Evolutionary conservation across 1,140 invertebrate species (phyloP).

Genomic region (Callitettix versicolor): DNA sequence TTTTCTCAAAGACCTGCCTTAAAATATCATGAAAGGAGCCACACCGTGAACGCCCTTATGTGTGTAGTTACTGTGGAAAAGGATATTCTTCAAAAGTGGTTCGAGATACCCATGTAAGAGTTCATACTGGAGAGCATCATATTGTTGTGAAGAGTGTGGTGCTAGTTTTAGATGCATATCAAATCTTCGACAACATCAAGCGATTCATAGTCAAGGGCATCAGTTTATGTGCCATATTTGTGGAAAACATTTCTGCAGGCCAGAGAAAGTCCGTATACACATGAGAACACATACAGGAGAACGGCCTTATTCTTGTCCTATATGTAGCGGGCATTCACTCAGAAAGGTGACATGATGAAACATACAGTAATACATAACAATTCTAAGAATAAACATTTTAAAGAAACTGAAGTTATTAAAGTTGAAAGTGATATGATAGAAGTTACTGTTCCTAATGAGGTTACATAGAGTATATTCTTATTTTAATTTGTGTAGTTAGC

Average conservation of each 20-base stretch:
- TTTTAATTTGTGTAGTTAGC: too few species aligned
- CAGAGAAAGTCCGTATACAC: not conserved
- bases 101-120: not conserved
- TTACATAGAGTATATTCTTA: too few species aligned
- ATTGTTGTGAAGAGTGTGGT: not conserved
- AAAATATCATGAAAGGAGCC: not conserved
- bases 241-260: not conserved
- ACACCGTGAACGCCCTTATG: not conserved
- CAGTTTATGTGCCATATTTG: not conserved
- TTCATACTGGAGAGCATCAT: not conserved
- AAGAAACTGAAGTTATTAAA: too few species aligned
- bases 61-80: not conserved
- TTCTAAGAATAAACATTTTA: too few species aligned
- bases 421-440: too few species aligned
- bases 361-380: not conserved
- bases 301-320: not conserved
- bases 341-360: constrained; percentile 1
- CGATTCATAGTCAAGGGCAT: not conserved
- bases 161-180: not conserved
- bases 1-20: not conserved
- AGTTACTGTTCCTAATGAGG: too few species aligned
- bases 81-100: not conserved
- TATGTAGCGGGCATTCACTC: not conserved
- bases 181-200: not conserved
- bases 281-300: not conserved